These are phyloP conservation scores for Chionomys nivalis DNA, from an alignment of 2,113 vertebrate species.

Conservation along the genomic window DNA sequence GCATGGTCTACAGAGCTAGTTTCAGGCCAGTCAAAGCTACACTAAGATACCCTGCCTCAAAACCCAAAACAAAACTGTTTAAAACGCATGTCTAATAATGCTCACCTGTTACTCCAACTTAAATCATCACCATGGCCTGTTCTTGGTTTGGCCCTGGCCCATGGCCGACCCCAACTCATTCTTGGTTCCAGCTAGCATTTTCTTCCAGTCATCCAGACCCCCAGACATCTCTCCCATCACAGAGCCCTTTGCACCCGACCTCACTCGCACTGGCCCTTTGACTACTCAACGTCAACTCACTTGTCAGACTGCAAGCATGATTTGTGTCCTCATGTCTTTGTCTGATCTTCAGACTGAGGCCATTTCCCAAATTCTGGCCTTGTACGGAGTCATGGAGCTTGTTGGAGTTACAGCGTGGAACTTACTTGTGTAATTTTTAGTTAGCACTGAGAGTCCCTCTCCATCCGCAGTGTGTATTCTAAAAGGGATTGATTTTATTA, in stretches of 20 bases:
- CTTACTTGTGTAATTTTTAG: not conserved
- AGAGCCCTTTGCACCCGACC: not conserved
- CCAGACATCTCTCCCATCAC: not conserved
- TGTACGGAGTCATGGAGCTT: not conserved
- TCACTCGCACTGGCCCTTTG: not conserved
- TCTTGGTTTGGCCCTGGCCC: not conserved
- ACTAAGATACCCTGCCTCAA: not conserved
- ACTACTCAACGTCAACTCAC: not conserved
- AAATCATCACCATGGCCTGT: not conserved
- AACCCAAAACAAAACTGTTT: not conserved
- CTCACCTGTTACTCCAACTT: not conserved
- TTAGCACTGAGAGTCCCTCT: not conserved
- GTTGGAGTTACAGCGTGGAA: not conserved
- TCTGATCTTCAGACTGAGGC: not conserved
- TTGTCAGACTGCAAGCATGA: not conserved
- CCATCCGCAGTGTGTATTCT: not conserved
- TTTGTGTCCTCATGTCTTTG: not conserved
- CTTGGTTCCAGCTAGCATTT: not conserved
- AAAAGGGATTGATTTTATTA: not conserved
- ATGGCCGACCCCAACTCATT: fast-evolving
- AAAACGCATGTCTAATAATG: not conserved
- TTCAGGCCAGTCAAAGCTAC: not conserved
- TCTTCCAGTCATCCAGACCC: not conserved
- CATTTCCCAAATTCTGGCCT: not conserved
- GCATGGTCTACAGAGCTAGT: not conserved